Conservation (phyloP, 2,113 vertebrate species). For the Nothocercus nigrocapillus region DNA sequence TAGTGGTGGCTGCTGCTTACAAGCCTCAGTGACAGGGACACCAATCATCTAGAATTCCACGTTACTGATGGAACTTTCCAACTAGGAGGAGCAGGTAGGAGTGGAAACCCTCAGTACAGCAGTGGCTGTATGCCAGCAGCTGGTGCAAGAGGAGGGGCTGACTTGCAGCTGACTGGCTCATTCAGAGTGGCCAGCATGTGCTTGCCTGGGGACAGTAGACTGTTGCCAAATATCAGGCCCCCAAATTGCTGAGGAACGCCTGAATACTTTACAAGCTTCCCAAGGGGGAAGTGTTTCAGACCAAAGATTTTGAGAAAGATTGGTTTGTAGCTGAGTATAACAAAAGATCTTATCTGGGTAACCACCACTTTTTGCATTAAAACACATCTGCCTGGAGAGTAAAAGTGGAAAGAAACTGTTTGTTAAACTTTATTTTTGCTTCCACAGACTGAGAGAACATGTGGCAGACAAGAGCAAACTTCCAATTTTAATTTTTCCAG, state of each 20-base stretch:
- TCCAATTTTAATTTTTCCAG: slow-evolving; percentile 96
- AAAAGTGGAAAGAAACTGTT: background rate
- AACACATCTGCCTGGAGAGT: background rate
- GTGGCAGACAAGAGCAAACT: slow-evolving; percentile 89
- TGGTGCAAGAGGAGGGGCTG: background rate
- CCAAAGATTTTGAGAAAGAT: background rate
- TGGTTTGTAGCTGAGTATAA: background rate
- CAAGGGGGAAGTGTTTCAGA: background rate
- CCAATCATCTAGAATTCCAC: background rate
- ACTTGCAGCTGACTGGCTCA: fast-evolving
- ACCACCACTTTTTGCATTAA: background rate
- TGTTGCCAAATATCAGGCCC: background rate
- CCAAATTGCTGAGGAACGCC: background rate
- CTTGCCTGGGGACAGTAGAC: background rate
- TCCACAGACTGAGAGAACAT: slow-evolving; percentile 87
- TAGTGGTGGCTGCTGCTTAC: background rate
- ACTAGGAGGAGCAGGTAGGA: background rate
- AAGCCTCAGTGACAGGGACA: background rate
- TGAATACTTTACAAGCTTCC: background rate
- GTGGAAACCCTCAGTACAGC: background rate
- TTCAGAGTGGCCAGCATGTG: background rate
- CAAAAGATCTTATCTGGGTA: background rate
- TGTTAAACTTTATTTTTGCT: slow-evolving; percentile 26
- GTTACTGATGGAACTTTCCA: background rate
- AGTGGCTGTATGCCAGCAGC: background rate